Evolutionary conservation across 2,797 vertebrate species (phyloP), one percentile per base, ranked within the genome.

Genomic region (Lutra lutra): DNA sequence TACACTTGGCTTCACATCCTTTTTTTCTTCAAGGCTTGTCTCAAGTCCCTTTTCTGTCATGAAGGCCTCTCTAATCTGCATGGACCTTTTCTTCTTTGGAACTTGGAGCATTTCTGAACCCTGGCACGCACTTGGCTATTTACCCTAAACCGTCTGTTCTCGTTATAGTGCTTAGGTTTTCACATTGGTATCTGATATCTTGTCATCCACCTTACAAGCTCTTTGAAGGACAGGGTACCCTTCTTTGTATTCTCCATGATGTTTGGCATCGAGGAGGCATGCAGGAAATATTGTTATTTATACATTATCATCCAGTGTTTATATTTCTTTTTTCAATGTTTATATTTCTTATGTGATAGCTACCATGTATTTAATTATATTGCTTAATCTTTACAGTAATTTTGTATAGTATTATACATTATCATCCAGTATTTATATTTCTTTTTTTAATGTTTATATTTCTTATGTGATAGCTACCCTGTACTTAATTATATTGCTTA

Each of bases 211-310:
- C 38, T 70, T 85, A 54, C 60, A 78, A 68, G 54, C 29, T 86
- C 64, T 92, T 86, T 35, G 25, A 96, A 43, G 32, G 79, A 29
- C 3, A 72, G 14, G 35, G 21, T 40, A 86, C 62, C 27, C 27
- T 70, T 66, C 62, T 83, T 88, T 87, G 1, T 90, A 62, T 66
- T 96, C 91, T 89, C 83, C 56, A 62, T 29, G 75, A 25, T 84
- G 64, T 43, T 46, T 90, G 72, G n/a, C 38, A 86, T 94, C 21
- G 6, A 80, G 23, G 82, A 94, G 15, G 9, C 60, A 11, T 85
- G 51, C 43, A 95, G 38, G 80, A 96, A 92, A 51, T 96, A 77
- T 58, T 62, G 32, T 73, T 92, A 64, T 40, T 94, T 96, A 60
- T 56, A 68, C 7, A 84, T 54, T 62, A 75, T 73, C 58, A 54